Base-by-base conservation (phyloP, 2,888 invertebrate species). In the Hartigia nigra region DNA sequence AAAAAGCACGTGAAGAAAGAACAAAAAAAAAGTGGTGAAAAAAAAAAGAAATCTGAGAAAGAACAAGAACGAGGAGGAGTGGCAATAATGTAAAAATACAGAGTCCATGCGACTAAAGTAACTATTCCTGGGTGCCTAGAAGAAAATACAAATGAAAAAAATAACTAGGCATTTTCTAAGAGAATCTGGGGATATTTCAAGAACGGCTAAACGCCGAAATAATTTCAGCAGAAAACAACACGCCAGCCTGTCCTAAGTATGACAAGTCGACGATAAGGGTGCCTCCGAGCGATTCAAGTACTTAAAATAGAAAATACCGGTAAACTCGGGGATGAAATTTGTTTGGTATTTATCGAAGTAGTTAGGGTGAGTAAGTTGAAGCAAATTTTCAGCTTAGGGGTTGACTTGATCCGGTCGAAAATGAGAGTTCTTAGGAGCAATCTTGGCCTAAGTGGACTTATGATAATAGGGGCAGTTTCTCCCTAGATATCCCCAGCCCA, bases 391-490 rank as follows among this genome's bases (percentile, higher is more conserved):
- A 55, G 55, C 55, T 55, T 23, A 55, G 55, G 23, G 55, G 9
- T 55, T 55, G 55, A 23, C 9, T 9, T 55, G 55, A 81, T 81
- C 82, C 80, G 80, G 79, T 79, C 80, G 80, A 79, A 81, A 83
- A 83, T 81, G 82, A 82, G 82, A 83, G 81, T 83, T 80, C 80
- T 81, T 80, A 81, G 79, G 81, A 82, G 78, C 82, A 83, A 82
- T 83, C 83, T 82, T 80, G 81, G 83, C 79, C 82, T 83, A 83
- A 83, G 83, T 83, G 82, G 83, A 81, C 83, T 83, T 81, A 83
- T 83, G 83, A 81, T 83, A 83, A 83, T 83, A 82, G 80, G 79
- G 74, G 77, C 81, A 74, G 78, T 37, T 81, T 80, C 79, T 80
- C 78, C 76, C 76, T 69, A 74, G 77, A 37, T 70, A 74, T 77